These are phyloP conservation scores for Oreohelix idahoensis DNA, from an alignment of 1,140 invertebrate genomes.

Conservation along the genomic window DNA sequence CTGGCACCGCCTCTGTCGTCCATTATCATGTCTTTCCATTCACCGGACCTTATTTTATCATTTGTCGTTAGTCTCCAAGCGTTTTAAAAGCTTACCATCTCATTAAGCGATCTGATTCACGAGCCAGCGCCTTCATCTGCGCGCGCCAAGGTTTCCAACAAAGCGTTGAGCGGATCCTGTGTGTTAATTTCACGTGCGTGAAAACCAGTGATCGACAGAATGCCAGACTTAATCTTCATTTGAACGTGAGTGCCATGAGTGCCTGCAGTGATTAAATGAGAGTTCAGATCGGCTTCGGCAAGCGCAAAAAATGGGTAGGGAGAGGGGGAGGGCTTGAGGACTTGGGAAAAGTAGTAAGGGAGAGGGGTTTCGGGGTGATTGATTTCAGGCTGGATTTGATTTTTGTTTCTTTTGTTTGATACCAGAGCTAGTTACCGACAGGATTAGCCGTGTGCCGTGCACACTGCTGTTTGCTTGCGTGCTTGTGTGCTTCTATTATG, in stretches of 20 bases:
- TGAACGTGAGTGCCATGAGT: constrained; percentile 15
- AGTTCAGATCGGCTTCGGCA: neutral
- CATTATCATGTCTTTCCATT: neutral
- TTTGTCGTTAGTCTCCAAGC: constrained; percentile 1
- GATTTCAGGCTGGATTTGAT: neutral
- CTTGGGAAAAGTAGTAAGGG: neutral
- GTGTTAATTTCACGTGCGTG: constrained; percentile 11
- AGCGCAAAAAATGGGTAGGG: neutral
- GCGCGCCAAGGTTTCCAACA: neutral
- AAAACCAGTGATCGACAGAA: constrained; percentile 18
- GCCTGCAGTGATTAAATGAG: constrained; percentile 16
- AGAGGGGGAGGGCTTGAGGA: too few species aligned
- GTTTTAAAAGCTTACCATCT: constrained; percentile 23
- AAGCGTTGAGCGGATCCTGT: neutral
- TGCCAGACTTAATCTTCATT: constrained; percentile 22
- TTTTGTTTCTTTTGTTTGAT: neutral
- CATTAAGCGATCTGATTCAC: constrained; percentile 10
- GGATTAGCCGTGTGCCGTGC: neutral
- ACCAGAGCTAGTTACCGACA: constrained; percentile 1
- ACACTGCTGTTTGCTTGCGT: neutral
- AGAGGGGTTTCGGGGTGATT: neutral
- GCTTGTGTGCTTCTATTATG: neutral
- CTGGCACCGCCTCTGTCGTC: neutral
- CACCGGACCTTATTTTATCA: neutral
- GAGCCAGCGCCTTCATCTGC: neutral